Conservation (phyloP, 2,113 vertebrate species). For the Labeo rohita region DNA sequence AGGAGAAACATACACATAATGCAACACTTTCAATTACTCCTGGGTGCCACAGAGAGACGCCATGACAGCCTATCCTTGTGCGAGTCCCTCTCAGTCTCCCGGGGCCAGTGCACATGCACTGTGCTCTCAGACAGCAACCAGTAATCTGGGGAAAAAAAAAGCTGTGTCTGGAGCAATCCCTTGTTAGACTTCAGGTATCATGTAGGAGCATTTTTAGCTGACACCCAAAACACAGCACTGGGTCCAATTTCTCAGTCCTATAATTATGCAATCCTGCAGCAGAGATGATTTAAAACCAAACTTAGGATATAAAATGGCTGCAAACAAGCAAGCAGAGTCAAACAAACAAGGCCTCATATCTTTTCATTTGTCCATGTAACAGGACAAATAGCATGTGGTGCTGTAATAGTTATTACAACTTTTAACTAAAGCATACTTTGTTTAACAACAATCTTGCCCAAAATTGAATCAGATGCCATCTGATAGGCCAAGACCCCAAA, state of each 20-base stretch:
- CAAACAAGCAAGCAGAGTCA: not conserved
- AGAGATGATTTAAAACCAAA: not conserved
- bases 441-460: too few species aligned
- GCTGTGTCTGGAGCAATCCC: conserved; percentile 1
- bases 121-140: not conserved
- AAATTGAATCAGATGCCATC: not conserved
- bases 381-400: too few species aligned
- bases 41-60: not conserved
- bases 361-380: too few species aligned
- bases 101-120: not conserved
- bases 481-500: not conserved
- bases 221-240: conserved; percentile 13
- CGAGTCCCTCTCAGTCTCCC: conserved; percentile 13
- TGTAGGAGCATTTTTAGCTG: conserved; percentile 18
- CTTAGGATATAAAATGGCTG: not conserved
- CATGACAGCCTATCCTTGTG: not conserved
- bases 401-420: too few species aligned
- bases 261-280: not conserved
- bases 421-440: too few species aligned
- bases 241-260: not conserved
- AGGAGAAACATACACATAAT: not conserved
- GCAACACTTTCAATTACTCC: conserved; percentile 18
- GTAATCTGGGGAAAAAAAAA: not conserved
- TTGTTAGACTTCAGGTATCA: conserved; percentile 3
- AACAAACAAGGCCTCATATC: not conserved